Base-by-base conservation (phyloP, 2,113 vertebrate genomes). In the Oryzias javanicus region DNA sequence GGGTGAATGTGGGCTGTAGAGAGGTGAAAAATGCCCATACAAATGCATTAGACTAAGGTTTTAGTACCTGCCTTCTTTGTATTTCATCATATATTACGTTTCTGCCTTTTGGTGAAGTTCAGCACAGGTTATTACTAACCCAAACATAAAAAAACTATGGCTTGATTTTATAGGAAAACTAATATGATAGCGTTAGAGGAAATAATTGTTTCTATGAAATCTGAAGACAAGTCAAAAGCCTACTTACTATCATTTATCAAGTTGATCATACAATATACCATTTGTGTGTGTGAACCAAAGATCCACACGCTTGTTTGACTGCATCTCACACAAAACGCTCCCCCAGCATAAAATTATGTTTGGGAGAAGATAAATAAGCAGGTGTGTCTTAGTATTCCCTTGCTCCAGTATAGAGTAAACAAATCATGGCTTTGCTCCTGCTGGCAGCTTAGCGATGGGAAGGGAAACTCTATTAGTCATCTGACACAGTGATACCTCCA, bases 401-500 rank as follows among this genome's bases (percentile, higher is more conserved):
- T 20, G 67, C 72, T 72, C 66, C 14, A 14, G 52, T 35, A 51
- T 20, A 58, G 64, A 75, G 86, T 85, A 88, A 88, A 86, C 84
- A 88, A 86, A 83, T 82, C 25, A 35, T 17, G 63, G 76, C 75
- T 64, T 70, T 44, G 74, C 74, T 82, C 72, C 76, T 74, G 76
- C 70, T 79, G 72, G 78, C 78, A 86, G 80, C 83, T 84, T 74
- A 87, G 83, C 42, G 63, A 62, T 15, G 50, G 78, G 59, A 73
- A 84, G 55, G 72, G 78, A 84, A 85, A 86, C 73, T 83, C 76
- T 76, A 86, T 83, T 87, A 81, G 80, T 79, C 78, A 82, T 85
- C 80, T 88, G 81, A 85, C 81, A 84, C 73, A 81, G 78, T 75
- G 76, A 86, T 83, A 85, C 81, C 79, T 70, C 73, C 42, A 78